Base-by-base conservation (phyloP, 2,797 vertebrate species). In the Pteronotus mesoamericanus region DNA sequence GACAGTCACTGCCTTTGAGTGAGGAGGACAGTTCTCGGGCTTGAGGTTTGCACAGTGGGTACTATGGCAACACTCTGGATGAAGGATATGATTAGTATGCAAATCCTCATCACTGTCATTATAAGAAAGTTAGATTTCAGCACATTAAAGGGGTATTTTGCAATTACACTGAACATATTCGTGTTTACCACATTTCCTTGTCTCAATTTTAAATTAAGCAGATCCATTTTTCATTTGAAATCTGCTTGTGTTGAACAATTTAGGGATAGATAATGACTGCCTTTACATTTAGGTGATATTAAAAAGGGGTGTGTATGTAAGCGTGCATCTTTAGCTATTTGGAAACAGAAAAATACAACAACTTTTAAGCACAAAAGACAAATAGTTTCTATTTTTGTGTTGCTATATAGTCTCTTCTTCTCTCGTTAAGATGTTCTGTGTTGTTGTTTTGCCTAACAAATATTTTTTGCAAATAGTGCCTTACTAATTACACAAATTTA, bases 311-410 rank as follows among this genome's bases (percentile, higher is more conserved):
- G 44, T 80, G 94, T 77, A 12, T 69, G 44, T 6, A 9, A 48
- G 29, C 29, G 53, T 12, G 55, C 19, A 37, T 80, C 93, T 97
- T 96, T 85, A 97, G 86, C 44, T 75, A 53, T 79, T 96, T 78
- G 26, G 77, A 95, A 95, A 96, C 48, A 92, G 19, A 97, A 96
- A 97, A 66, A 53, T 29, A 75, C 79, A 97, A 97, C 16, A 82
- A 91, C 90, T 83, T 87, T 5, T 39, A 88, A 80, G 93, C 74
- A 92, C 46, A 91, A 89, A 95, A 84, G 91, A 71, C 11, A 83
- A 92, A 86, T 22, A 75, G 42, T 72, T 92, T 93, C 34, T 32
- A 75, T 79, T 39, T 91, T 37, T 48, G 9, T 46, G 14, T 32
- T 85, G 42, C 39, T 37, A 6, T 57, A 37, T 7, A 79, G 2